These are phyloP conservation scores for Brienomyrus brachyistius DNA, from an alignment of 2,113 vertebrate genomes.

Conservation along the genomic window DNA sequence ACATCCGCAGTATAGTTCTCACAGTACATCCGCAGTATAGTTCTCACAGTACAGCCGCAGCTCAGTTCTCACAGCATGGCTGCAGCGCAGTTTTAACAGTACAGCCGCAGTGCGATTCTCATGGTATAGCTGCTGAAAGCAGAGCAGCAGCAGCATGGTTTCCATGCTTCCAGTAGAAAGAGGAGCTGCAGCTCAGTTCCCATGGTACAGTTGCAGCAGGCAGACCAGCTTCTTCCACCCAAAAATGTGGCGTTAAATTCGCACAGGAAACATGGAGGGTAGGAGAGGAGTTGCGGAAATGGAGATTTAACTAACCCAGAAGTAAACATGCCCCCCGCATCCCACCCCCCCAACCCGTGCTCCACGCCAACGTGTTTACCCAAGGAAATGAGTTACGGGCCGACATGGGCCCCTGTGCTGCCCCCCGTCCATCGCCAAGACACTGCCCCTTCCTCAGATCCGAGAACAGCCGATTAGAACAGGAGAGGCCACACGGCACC, in stretches of 20 bases:
- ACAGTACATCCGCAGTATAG: neutral
- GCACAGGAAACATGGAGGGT: slow-evolving; percentile 17
- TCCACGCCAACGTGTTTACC: neutral
- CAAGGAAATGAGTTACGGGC: neutral
- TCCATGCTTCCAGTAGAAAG: too few species aligned
- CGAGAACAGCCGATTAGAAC: slow-evolving; percentile 33
- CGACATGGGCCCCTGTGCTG: neutral
- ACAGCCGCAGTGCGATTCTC: too few species aligned
- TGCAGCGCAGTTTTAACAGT: too few species aligned
- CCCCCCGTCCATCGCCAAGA: neutral
- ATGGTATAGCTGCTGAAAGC: too few species aligned
- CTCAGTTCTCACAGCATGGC: too few species aligned
- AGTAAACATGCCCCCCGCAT: slow-evolving; percentile 29
- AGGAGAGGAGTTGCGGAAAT: slow-evolving; percentile 23
- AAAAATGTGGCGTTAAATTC: slow-evolving; percentile 21
- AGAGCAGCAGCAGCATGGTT: too few species aligned
- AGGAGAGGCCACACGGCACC: slow-evolving; percentile 23
- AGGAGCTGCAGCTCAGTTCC: neutral
- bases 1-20: too few species aligned
- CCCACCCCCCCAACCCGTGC: slow-evolving; percentile 7
- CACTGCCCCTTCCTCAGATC: neutral
- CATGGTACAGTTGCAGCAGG: neutral
- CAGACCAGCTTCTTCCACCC: slow-evolving; percentile 22
- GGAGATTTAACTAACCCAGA: slow-evolving; percentile 38
- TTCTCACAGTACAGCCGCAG: neutral